Conservation (phyloP, 2,113 vertebrate species). For the Prinia subflava region DNA sequence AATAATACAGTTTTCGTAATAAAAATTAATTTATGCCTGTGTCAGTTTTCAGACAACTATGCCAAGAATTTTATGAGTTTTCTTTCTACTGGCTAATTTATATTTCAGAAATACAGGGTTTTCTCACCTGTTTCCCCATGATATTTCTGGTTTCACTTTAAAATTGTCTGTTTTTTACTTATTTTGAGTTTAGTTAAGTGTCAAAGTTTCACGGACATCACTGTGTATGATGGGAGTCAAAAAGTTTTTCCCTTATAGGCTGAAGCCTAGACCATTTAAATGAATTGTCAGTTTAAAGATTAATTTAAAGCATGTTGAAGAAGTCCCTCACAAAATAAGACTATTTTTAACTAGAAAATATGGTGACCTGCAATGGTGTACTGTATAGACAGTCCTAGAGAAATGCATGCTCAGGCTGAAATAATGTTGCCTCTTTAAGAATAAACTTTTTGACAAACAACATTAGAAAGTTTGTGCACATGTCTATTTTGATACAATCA, state of each 20-base stretch:
- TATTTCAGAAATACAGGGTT: not conserved
- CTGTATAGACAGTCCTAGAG: not conserved
- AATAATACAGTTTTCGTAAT: not conserved
- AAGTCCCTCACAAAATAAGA: not conserved
- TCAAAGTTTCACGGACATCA: not conserved
- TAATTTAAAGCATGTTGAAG: not conserved
- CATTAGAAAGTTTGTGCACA: not conserved
- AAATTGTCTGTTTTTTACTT: not conserved
- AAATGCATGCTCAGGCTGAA: not conserved
- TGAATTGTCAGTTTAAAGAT: not conserved
- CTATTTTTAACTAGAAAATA: not conserved
- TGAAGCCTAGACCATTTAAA: not conserved
- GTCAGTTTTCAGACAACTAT: not conserved
- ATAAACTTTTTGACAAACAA: slow-evolving; percentile 56
- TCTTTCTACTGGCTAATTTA: slow-evolving; percentile 14
- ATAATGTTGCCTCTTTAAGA: slow-evolving; percentile 27
- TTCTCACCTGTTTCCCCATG: slow-evolving; percentile 18
- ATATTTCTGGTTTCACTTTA: slow-evolving; percentile 13
- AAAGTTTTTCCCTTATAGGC: not conserved
- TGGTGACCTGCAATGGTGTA: not conserved
- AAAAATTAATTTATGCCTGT: not conserved
- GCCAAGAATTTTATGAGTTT: not conserved
- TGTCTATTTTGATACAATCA: slow-evolving; percentile 11
- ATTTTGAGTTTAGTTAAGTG: not conserved
- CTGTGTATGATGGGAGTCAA: not conserved